Evolutionary conservation across 2,113 vertebrate genomes (phyloP).

Genomic region (Cygnus atratus): DNA sequence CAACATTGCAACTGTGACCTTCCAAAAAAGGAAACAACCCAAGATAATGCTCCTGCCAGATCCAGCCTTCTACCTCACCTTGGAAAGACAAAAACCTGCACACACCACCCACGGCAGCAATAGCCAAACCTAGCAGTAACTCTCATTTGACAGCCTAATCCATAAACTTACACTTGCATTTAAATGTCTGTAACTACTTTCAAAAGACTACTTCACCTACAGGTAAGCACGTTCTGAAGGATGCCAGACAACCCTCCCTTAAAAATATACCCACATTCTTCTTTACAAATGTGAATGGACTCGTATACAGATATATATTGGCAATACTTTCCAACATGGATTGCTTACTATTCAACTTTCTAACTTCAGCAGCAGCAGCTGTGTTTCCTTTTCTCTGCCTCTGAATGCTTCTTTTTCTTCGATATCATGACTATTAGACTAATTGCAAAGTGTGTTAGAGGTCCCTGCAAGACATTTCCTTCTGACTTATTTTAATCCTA

Average conservation of each 20-base stretch:
- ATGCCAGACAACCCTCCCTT: neutral
- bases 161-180: neutral
- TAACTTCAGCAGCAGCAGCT: neutral
- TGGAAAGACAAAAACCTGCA: neutral
- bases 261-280: neutral
- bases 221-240: neutral
- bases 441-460: neutral
- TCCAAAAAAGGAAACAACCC: neutral
- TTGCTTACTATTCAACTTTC: neutral
- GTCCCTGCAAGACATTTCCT: neutral
- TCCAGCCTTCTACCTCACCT: neutral
- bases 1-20: neutral
- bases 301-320: neutral
- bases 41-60: neutral
- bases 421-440: neutral
- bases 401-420: neutral
- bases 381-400: neutral
- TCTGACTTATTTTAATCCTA: neutral
- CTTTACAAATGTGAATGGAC: neutral
- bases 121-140: neutral
- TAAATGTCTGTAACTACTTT: neutral
- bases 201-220: neutral
- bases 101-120: neutral
- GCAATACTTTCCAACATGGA: neutral
- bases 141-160: neutral